Conservation (phyloP, 2,113 vertebrate genomes). For the Apteryx mantelli region DNA sequence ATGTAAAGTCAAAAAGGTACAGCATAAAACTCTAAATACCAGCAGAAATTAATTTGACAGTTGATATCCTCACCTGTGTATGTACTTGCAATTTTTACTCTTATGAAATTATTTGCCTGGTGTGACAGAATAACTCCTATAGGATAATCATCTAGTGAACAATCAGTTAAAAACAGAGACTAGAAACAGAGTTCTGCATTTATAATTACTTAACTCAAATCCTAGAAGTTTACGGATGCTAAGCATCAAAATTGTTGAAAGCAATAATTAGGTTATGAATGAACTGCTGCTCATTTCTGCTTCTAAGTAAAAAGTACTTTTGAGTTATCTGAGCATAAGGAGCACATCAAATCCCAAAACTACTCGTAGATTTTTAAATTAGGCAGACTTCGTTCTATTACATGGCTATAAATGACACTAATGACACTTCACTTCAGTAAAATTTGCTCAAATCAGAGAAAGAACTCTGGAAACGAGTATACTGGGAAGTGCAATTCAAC, state of each 20-base stretch:
- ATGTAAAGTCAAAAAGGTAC: not conserved
- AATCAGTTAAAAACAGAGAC: not conserved
- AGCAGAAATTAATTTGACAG: not conserved
- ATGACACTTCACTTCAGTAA: not conserved
- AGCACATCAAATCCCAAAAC: conserved; percentile 30
- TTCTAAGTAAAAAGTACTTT: not conserved
- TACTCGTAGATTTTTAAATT: not conserved
- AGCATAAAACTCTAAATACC: not conserved
- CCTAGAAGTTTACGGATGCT: not conserved
- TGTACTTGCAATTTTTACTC: not conserved
- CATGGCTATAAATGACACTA: not conserved
- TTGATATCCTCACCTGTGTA: not conserved
- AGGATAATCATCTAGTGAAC: not conserved
- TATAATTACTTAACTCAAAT: not conserved
- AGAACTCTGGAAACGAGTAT: not conserved
- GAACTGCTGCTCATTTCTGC: not conserved
- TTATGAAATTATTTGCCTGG: not conserved
- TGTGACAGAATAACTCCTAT: not conserved
- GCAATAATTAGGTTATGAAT: not conserved
- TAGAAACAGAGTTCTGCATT: not conserved
- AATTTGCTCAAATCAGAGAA: not conserved
- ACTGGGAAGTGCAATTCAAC: not conserved
- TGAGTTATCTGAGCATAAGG: not conserved
- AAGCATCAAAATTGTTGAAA: not conserved
- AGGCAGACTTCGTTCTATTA: not conserved